These are phyloP conservation scores for Ochotona curzoniae DNA, from an alignment of 2,113 vertebrate genomes.

Conservation along the genomic window DNA sequence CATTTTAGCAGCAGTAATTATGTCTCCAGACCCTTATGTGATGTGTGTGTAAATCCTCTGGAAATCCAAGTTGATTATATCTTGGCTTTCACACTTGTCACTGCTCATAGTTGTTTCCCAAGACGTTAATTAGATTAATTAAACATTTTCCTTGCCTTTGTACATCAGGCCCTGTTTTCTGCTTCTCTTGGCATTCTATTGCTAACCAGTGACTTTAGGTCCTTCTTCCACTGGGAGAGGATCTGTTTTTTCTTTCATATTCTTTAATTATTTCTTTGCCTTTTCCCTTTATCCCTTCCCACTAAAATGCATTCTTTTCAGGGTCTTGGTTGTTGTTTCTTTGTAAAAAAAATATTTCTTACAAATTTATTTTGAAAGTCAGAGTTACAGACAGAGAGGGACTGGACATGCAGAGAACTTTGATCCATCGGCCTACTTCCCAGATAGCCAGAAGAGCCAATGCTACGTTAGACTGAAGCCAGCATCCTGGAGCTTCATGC, in stretches of 20 bases:
- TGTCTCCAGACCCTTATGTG: neutral
- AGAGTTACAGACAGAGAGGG: no score
- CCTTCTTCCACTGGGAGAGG: neutral
- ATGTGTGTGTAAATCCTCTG: neutral
- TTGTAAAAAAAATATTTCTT: neutral
- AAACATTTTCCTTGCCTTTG: slow-evolving; percentile 32
- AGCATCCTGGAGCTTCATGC: no score
- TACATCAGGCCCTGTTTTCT: neutral
- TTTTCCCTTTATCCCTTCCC: neutral
- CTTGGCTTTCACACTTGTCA: slow-evolving; percentile 35
- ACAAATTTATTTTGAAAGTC: no score
- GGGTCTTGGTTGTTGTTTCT: neutral
- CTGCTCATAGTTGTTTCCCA: slow-evolving; percentile 6
- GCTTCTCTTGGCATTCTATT: neutral
- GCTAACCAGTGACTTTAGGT: neutral
- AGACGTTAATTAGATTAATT: slow-evolving; percentile 22
- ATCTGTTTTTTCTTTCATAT: neutral
- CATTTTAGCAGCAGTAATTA: slow-evolving; percentile 22
- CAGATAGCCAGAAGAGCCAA: no score
- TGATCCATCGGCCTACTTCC: no score
- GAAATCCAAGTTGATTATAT: neutral
- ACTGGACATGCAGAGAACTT: no score
- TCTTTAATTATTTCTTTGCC: neutral
- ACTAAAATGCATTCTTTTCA: neutral
- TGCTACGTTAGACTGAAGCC: no score